These are phyloP conservation scores for Anoplophora glabripennis DNA, from an alignment of 1,140 invertebrate species.

Conservation along the genomic window DNA sequence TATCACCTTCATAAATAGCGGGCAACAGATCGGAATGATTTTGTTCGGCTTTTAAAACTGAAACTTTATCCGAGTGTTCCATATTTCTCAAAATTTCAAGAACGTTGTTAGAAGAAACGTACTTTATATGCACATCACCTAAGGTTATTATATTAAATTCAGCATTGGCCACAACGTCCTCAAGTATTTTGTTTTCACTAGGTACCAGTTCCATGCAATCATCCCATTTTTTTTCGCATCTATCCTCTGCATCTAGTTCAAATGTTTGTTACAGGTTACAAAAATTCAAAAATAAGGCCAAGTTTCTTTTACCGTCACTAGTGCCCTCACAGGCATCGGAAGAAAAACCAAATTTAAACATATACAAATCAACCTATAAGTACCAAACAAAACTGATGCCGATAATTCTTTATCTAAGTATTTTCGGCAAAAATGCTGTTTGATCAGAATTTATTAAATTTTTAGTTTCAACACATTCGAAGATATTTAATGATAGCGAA, in stretches of 20 bases:
- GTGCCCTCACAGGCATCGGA: neutral
- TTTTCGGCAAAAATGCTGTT: too few species aligned
- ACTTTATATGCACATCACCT: neutral
- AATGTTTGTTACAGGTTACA: neutral
- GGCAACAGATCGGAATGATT: constrained; percentile 69
- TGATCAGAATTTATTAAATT: too few species aligned
- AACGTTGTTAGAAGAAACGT: constrained; percentile 23
- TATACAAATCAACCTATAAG: too few species aligned
- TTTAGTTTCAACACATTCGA: too few species aligned
- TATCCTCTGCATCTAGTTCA: neutral
- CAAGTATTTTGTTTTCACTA: neutral
- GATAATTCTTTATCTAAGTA: too few species aligned
- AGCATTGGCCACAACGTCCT: neutral
- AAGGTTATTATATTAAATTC: neutral
- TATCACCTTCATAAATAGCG: constrained; percentile 69
- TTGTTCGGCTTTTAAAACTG: constrained; percentile 60
- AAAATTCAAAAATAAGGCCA: neutral
- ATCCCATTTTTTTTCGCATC: neutral
- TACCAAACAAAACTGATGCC: too few species aligned
- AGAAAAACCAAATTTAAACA: constrained; percentile 12
- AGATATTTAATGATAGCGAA: too few species aligned
- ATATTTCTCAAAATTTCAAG: constrained; percentile 19
- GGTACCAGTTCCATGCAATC: neutral
- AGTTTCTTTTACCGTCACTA: constrained; percentile 3
- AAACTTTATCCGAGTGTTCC: constrained; percentile 16